Evolutionary conservation across 2,888 invertebrate genomes (phyloP).

Genomic region (Mimachlamys varia): DNA sequence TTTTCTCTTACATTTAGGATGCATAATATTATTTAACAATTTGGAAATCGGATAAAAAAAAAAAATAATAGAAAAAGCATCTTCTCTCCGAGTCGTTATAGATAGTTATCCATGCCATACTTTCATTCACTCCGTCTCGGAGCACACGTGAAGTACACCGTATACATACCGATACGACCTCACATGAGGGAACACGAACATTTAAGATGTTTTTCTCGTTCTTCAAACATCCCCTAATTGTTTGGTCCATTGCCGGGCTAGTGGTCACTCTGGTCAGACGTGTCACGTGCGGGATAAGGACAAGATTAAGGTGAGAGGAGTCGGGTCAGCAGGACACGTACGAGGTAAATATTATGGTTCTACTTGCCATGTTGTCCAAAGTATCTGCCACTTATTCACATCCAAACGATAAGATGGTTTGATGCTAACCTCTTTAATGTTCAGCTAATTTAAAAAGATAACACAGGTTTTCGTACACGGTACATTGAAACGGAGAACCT

Average conservation of each 20-base stretch:
- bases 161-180: background rate
- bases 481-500: no score
- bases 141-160: background rate
- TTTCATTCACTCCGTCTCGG: background rate
- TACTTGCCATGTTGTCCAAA: background rate
- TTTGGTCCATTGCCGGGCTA: background rate
- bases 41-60: no score
- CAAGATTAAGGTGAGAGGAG: background rate
- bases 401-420: no score
- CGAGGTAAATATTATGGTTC: background rate
- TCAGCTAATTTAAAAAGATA: no score
- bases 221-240: background rate
- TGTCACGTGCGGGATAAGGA: background rate
- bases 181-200: background rate
- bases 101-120: background rate
- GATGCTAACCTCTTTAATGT: no score
- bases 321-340: background rate
- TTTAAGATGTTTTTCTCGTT: background rate
- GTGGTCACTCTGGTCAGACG: background rate
- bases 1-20: no score
- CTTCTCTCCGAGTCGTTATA: no score
- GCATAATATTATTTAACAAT: no score
- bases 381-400: no score
- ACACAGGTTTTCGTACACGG: no score
- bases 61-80: no score